These are phyloP conservation scores for Panzeria rudis DNA, from an alignment of 2,888 invertebrate species.

Conservation along the genomic window DNA sequence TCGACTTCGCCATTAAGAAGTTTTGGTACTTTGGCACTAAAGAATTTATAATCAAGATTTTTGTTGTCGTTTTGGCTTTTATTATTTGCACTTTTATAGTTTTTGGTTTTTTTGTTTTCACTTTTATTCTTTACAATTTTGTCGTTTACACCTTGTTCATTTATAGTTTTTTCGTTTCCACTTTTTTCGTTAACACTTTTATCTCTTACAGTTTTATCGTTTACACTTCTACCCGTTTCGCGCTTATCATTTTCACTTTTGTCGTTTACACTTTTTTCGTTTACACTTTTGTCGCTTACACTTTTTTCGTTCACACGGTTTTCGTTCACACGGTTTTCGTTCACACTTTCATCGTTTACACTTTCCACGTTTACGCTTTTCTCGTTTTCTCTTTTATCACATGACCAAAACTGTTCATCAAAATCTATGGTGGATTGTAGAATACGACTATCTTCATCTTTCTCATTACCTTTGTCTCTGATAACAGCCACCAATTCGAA, in stretches of 20 bases:
- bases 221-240: not conserved
- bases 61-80: not conserved
- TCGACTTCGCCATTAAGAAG: slow-evolving; percentile 11
- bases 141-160: not conserved
- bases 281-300: slow-evolving; percentile 6
- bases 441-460: not conserved
- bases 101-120: not conserved
- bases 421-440: slow-evolving; percentile 34
- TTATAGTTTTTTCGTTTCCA: slow-evolving; percentile 3
- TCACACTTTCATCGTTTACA: not conserved
- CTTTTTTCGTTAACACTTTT: no score
- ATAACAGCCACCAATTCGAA: slow-evolving; percentile 21
- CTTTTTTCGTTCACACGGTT: no score
- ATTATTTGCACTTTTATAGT: not conserved
- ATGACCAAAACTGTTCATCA: slow-evolving; percentile 55
- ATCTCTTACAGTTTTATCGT: no score
- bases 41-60: not conserved
- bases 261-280: not conserved
- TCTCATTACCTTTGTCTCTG: not conserved
- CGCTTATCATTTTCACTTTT: not conserved
- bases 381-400: not conserved
- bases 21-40: not conserved
- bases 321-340: no score
- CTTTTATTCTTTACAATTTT: not conserved
- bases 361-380: not conserved